These are phyloP conservation scores for Pithys albifrons DNA, from an alignment of 2,113 vertebrate species.

Conservation along the genomic window DNA sequence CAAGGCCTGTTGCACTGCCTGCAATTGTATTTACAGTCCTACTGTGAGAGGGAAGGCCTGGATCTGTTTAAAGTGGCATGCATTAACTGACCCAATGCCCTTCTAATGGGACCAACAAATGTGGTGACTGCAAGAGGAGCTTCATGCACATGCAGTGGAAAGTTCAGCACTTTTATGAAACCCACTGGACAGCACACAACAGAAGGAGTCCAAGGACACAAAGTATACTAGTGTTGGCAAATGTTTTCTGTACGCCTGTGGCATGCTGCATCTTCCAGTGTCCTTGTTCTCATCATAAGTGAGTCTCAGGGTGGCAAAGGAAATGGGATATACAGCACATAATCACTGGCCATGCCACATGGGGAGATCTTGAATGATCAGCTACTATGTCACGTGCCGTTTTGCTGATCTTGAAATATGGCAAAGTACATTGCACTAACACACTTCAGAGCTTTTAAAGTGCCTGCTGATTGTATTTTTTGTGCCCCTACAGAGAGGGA, in stretches of 20 bases:
- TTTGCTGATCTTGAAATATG: neutral
- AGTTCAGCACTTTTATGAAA: neutral
- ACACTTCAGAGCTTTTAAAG: neutral
- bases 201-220: neutral
- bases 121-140: neutral
- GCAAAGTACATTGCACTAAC: neutral
- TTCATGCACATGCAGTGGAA: neutral
- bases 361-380: neutral
- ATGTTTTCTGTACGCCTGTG: neutral
- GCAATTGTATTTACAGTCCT: neutral
- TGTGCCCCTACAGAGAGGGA: neutral
- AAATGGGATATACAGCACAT: neutral
- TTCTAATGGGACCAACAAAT: neutral
- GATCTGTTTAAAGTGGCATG: neutral
- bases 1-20: neutral
- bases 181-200: neutral
- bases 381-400: neutral
- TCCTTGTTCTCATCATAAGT: accelerated
- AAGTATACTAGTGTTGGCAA: neutral
- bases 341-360: neutral
- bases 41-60: neutral
- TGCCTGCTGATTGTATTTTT: neutral
- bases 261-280: neutral
- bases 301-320: neutral
- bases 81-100: neutral